Evolutionary conservation across 1,140 invertebrate genomes (phyloP).

Genomic region (Heliconius hermathena): DNA sequence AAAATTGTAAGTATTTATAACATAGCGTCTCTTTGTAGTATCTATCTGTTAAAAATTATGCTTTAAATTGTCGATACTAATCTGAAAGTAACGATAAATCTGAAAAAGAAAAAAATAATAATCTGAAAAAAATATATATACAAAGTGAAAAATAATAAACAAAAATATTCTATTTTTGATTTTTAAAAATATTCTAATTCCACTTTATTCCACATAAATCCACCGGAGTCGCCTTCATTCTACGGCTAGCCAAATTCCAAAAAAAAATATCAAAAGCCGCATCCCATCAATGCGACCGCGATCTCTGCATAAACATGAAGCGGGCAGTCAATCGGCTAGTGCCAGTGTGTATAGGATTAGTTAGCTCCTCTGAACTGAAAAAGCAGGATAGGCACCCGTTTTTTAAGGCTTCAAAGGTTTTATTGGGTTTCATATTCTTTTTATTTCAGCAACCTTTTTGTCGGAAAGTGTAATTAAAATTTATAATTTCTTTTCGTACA

Average conservation of each 20-base stretch:
- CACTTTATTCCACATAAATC: not conserved
- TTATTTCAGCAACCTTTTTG: no score
- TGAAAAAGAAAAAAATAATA: no score
- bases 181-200: not conserved
- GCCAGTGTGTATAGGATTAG: slow-evolving; percentile 2
- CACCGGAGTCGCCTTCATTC: not conserved
- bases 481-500: no score
- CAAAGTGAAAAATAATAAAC: not conserved
- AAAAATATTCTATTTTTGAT: not conserved
- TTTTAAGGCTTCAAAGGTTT: not conserved
- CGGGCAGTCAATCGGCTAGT: not conserved
- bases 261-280: not conserved
- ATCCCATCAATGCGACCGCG: not conserved
- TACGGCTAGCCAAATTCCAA: not conserved
- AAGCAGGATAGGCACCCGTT: not conserved
- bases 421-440: not conserved
- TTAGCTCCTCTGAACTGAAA: not conserved
- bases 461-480: no score
- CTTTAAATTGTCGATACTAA: no score
- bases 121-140: no score
- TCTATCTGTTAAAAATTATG: no score
- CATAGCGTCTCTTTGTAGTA: no score
- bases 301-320: slow-evolving; percentile 10
- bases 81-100: no score
- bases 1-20: no score